phyloP scores from a whole-genome alignment of 2,797 vertebrate genomes.

The Enteromius paludinosus region DNA sequence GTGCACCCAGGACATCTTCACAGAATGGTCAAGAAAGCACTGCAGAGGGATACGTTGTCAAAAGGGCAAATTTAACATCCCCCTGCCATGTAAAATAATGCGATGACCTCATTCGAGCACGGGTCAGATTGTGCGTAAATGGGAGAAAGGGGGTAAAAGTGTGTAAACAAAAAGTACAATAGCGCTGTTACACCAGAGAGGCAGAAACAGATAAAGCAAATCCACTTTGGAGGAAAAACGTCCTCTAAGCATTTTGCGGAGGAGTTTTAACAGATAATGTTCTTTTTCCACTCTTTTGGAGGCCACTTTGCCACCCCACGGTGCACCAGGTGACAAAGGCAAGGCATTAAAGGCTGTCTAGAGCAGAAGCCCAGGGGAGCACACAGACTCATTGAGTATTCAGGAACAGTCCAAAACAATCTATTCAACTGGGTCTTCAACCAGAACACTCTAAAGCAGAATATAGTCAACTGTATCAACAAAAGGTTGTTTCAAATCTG shows the following conservation, averaged over 20 bases:
- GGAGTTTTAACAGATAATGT: conserved; percentile 58
- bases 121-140: conserved; percentile 51
- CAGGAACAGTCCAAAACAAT: conserved; percentile 51
- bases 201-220: conserved; percentile 56
- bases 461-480: neutral
- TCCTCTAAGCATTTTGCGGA: conserved; percentile 60
- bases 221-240: conserved; percentile 53
- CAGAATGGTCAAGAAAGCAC: conserved; percentile 9
- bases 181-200: conserved; percentile 43
- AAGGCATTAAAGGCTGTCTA: conserved; percentile 52
- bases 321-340: conserved; percentile 56
- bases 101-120: conserved; percentile 57
- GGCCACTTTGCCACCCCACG: conserved; percentile 49
- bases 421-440: conserved; percentile 36
- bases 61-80: conserved; percentile 58
- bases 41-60: conserved; percentile 10
- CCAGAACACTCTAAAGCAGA: conserved; percentile 4
- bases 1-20: neutral
- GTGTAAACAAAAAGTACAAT: conserved; percentile 58
- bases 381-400: conserved; percentile 51
- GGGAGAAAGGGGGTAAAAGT: conserved; percentile 42
- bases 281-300: conserved; percentile 43
- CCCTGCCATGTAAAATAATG: conserved; percentile 62
- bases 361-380: conserved; percentile 48
- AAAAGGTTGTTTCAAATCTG: neutral